Evolutionary conservation across 2,797 vertebrate species (phyloP).

Genomic region (Geotrypetes seraphini): DNA sequence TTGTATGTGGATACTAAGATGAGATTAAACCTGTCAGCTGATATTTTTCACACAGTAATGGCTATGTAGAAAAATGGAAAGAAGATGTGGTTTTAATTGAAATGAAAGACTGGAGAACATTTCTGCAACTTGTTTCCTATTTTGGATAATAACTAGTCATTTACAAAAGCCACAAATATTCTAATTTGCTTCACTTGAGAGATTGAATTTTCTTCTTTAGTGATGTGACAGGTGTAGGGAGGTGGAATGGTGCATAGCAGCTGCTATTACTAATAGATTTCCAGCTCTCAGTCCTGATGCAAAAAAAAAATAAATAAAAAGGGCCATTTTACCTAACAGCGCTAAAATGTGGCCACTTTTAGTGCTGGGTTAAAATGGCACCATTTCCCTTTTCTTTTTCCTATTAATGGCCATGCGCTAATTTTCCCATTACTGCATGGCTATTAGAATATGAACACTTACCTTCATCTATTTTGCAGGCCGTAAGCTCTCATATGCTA

Average conservation of each 20-base stretch:
- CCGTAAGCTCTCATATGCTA: too few species aligned
- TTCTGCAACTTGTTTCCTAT: fast-evolving
- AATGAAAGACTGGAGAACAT: fast-evolving
- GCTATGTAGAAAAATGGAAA: not conserved
- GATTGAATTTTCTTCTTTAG: conserved; percentile 7
- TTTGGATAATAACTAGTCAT: not conserved
- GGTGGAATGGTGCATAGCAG: fast-evolving
- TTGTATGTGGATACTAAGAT: not conserved
- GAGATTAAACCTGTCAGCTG: not conserved
- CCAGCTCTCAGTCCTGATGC: too few species aligned
- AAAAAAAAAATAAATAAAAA: too few species aligned
- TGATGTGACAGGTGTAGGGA: conserved; percentile 11
- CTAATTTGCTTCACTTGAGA: conserved; percentile 10
- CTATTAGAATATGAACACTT: too few species aligned
- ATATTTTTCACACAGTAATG: not conserved
- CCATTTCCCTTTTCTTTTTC: too few species aligned
- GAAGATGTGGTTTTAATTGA: not conserved
- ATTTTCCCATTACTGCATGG: too few species aligned
- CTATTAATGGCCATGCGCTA: too few species aligned
- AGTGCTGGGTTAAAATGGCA: too few species aligned
- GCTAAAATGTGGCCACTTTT: too few species aligned
- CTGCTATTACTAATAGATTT: conserved; percentile 23
- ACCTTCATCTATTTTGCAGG: too few species aligned
- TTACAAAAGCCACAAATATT: not conserved
- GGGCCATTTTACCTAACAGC: too few species aligned